Base-by-base conservation (phyloP, 2,797 vertebrate species). In the Prunella strophiata region DNA sequence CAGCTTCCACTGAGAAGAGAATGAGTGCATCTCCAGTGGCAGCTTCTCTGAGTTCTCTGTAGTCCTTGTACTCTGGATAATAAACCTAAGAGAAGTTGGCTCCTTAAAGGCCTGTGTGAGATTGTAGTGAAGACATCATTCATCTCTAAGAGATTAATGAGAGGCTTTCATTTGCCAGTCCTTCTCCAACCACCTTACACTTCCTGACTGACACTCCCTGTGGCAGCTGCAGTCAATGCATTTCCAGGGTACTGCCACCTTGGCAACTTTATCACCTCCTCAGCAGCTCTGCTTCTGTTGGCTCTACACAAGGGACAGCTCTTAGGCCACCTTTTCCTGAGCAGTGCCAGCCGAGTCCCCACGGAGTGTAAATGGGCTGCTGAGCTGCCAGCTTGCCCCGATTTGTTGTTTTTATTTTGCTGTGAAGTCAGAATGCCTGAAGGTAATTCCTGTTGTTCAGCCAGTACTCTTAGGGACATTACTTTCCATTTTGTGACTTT, bases 111-210 rank as follows among this genome's bases (percentile, higher is more conserved):
- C 45, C 71, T 58, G 18, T 51, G 47, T 70, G 72, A 70, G 45
- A 45, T 5, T 43, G 68, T 27, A 75, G 68, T 7, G 14, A 72
- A 51, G 50, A 17, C 50, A 79, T 75, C 25, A 22, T 32, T 94
- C 34, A 36, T 82, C 63, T 58, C 30, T 40, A 32, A 58, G 78
- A 91, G 89, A 93, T 83, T 67, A 91, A 87, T 85, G 93, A 85
- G n/a, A 61, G 9, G 40, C 38, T 38, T 81, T 43, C 30, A 18
- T 79, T 77, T 83, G 65, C 81, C 92, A 96, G 86, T 67, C 77
- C 74, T 93, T 81, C 92, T 63, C 22, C 63, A 43, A 61, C 9
- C 51, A 63, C 77, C 85, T 62, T 30, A 21, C 62, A n/a, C 29
- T 62, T 81, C 34, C 76, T 68, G 54, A 51, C 34, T 59, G 71